Conservation (phyloP, 2,797 vertebrate species). For the Phrynocephalus guinanensis region DNA sequence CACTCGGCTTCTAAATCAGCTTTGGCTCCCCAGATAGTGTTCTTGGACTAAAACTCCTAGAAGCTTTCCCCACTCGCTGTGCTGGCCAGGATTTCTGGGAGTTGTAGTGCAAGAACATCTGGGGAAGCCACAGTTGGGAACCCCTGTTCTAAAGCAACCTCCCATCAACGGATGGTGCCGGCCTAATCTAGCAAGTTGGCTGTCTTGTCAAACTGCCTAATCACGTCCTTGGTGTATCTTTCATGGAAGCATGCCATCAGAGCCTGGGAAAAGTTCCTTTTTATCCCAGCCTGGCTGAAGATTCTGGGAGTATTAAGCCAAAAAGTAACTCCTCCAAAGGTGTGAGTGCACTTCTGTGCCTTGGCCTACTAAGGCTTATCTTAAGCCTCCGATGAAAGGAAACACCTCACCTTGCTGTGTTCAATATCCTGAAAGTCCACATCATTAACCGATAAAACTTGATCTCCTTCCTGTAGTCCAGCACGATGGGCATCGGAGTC, state of each 20-base stretch:
- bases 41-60: neutral
- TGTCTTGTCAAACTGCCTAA: neutral
- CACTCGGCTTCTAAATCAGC: no score
- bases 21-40: no score
- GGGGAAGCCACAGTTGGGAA: no score
- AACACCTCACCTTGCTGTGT: constrained; percentile 87
- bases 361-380: neutral
- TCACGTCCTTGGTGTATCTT: neutral
- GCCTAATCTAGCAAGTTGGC: neutral
- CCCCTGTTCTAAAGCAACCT: no score
- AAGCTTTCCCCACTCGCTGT: no score
- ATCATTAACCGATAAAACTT: constrained; percentile 96
- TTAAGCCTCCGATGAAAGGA: rapidly evolving
- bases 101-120: neutral
- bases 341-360: no score
- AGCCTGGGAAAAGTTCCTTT: neutral
- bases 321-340: no score
- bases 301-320: no score
- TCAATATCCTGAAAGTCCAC: constrained; percentile 99
- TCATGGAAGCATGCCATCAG: neutral
- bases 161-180: no score
- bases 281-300: no score
- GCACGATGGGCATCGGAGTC: constrained; percentile 96
- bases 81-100: neutral
- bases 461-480: constrained; percentile 96